These are phyloP conservation scores for Chaitophorus viminalis DNA, from an alignment of 2,888 invertebrate species.

Conservation along the genomic window DNA sequence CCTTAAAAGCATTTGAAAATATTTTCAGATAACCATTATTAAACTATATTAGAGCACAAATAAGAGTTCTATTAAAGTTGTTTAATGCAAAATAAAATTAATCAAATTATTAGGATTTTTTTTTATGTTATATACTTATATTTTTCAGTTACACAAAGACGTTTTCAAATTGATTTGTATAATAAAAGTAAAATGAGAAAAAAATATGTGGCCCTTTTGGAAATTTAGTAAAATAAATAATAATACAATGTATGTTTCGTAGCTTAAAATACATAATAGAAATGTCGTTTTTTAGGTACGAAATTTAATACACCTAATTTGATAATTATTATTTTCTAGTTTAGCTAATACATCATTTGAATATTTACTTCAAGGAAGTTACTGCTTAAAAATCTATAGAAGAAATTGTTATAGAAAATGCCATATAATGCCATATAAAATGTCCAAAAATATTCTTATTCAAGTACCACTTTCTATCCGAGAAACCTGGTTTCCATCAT, in stretches of 20 bases:
- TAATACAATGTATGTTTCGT: neutral
- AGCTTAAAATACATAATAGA: neutral
- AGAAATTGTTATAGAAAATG: too few relatives aligned
- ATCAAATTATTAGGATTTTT: conserved; percentile 18
- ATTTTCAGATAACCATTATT: conserved; percentile 42
- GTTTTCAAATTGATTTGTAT: neutral
- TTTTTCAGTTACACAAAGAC: neutral
- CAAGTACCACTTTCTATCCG: too few relatives aligned
- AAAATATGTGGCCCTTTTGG: neutral
- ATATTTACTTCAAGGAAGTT: too few relatives aligned
- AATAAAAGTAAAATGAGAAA: neutral
- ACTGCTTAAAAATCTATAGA: too few relatives aligned
- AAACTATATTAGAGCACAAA: conserved; percentile 12
- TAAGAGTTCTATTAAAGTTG: conserved; percentile 26
- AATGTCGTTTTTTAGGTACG: neutral
- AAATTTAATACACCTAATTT: neutral
- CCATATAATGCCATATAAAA: too few relatives aligned
- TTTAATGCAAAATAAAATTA: conserved; percentile 43
- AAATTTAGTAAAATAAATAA: neutral
- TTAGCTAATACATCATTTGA: too few relatives aligned
- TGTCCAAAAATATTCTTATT: too few relatives aligned
- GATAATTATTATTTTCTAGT: neutral
- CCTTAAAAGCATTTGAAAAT: conserved; percentile 57
- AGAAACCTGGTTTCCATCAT: too few relatives aligned
- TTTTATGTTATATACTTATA: conserved; percentile 1